Conservation (phyloP, 2,888 invertebrate species). For the Limulus polyphemus region DNA sequence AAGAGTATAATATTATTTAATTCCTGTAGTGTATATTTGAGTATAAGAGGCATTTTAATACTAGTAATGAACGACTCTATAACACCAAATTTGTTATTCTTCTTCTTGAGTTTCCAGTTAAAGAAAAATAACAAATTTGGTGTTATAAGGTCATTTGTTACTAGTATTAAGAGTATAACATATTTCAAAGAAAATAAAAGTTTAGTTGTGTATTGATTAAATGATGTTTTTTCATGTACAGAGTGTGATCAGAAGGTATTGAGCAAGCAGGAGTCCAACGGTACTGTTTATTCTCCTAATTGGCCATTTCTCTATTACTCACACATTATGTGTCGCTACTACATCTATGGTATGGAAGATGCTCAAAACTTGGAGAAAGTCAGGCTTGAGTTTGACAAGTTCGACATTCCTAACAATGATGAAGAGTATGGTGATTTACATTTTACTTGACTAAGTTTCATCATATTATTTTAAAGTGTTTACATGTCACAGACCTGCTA, state of each 20-base stretch:
- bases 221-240: conserved; percentile 15
- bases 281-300: conserved; percentile 88
- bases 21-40: too few relatives aligned
- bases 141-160: too few relatives aligned
- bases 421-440: conserved; percentile 11
- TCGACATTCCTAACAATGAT: conserved; percentile 60
- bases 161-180: too few relatives aligned
- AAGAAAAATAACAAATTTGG: too few relatives aligned
- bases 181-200: not conserved
- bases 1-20: too few relatives aligned
- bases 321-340: conserved; percentile 93
- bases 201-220: not conserved
- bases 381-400: conserved; percentile 69
- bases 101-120: too few relatives aligned
- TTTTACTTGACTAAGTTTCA: too few relatives aligned
- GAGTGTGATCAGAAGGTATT: conserved; percentile 98
- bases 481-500: too few relatives aligned
- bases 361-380: conserved; percentile 90
- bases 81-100: too few relatives aligned
- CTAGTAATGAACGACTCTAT: too few relatives aligned
- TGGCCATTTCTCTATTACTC: conserved; percentile 90
- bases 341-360: conserved; percentile 96
- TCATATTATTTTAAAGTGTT: too few relatives aligned
- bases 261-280: conserved; percentile 81
- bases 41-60: too few relatives aligned